These are phyloP conservation scores for Lasioglossum oenotherae DNA, from an alignment of 2,888 invertebrate genomes.

Conservation along the genomic window DNA sequence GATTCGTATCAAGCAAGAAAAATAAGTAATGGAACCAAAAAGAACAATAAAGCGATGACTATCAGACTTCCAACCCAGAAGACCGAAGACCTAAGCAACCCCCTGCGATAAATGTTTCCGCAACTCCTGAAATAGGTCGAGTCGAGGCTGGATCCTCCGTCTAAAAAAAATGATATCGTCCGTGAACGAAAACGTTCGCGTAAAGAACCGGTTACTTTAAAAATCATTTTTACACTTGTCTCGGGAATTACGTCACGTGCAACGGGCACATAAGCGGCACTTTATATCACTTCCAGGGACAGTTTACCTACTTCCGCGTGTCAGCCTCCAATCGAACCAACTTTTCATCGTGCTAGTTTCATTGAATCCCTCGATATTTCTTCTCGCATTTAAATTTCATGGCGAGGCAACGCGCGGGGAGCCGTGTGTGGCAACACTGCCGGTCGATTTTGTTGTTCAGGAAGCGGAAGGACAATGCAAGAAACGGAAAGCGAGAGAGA, in stretches of 20 bases:
- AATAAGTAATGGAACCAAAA: background rate
- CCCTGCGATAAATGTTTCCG: background rate
- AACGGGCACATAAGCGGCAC: slow-evolving; percentile 14
- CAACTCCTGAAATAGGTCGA: background rate
- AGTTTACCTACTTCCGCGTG: slow-evolving; percentile 35
- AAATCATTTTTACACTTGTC: slow-evolving; percentile 32
- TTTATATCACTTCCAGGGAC: slow-evolving; percentile 28
- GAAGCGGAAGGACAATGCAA: slow-evolving; percentile 21
- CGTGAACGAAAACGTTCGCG: background rate
- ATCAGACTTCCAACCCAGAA: background rate
- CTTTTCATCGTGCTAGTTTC: slow-evolving; percentile 32
- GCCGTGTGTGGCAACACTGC: background rate
- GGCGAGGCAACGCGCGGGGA: background rate
- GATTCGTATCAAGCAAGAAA: background rate
- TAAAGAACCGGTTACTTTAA: background rate
- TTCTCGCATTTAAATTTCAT: slow-evolving; percentile 34
- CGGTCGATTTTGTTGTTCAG: slow-evolving; percentile 38
- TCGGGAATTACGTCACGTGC: slow-evolving; percentile 36
- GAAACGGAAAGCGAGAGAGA: background rate
- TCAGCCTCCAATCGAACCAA: slow-evolving; percentile 34
- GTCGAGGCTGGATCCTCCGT: background rate
- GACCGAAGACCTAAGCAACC: background rate
- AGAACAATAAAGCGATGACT: background rate
- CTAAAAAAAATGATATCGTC: slow-evolving; percentile 5
- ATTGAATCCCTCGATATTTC: slow-evolving; percentile 26